phyloP scores from a whole-genome alignment of 1,140 invertebrate genomes.

The Calliopsis andreniformis region DNA sequence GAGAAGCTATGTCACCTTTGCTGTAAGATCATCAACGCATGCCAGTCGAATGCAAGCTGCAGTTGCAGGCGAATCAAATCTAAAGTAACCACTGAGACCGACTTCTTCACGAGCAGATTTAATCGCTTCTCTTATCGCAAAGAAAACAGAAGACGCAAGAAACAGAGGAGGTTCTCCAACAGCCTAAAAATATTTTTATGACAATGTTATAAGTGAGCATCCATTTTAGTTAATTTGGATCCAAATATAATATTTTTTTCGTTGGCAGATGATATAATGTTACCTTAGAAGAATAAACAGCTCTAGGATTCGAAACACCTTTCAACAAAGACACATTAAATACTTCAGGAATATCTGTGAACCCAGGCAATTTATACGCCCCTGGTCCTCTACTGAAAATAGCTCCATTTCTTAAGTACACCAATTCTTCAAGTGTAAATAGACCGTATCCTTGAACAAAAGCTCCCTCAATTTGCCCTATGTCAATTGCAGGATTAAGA shows the following conservation, averaged over 20 bases:
- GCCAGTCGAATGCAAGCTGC: conserved; percentile 94
- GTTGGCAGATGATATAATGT: too few relatives aligned
- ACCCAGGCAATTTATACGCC: conserved; percentile 95
- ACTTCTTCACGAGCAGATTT: conserved; percentile 88
- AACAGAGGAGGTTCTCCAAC: conserved; percentile 98
- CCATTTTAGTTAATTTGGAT: too few relatives aligned
- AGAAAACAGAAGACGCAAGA: conserved; percentile 92
- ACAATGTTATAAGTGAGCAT: not conserved
- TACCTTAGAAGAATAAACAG: conserved; percentile 97
- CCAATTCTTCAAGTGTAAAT: conserved; percentile 94
- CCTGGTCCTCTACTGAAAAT: conserved; percentile 94
- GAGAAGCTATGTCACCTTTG: too few relatives aligned
- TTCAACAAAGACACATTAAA: conserved; percentile 97
- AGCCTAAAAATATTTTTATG: conserved; percentile 84
- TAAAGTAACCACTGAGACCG: conserved; percentile 85
- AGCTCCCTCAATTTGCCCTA: conserved; percentile 97
- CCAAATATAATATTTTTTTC: too few relatives aligned
- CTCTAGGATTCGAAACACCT: conserved; percentile 92
- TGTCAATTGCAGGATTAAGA: conserved; percentile 97
- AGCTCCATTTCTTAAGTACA: conserved; percentile 91
- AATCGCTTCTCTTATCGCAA: conserved; percentile 95
- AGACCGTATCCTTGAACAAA: conserved; percentile 97
- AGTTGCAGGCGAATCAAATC: conserved; percentile 93
- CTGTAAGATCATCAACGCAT: conserved; percentile 92
- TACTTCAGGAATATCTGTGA: conserved; percentile 93